A percentile compares a stretch with the other conserved stretches of the same genome.
These are phyloP conservation scores for Pterostichus niger DNA, from an alignment of 2,888 invertebrate genomes.

Conservation along the genomic window DNA sequence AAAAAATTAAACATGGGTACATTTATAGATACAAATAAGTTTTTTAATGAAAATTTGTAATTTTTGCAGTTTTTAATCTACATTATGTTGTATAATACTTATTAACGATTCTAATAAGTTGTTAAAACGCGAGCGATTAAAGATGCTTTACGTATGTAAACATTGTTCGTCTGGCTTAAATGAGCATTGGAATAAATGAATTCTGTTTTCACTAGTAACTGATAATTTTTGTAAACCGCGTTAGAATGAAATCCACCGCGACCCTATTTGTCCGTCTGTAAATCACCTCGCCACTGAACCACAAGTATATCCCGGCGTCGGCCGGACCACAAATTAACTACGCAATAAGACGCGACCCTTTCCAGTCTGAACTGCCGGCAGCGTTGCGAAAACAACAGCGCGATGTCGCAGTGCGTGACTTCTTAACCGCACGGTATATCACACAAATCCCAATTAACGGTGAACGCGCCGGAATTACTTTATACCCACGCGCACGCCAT, in stretches of 20 bases:
- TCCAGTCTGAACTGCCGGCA: background rate
- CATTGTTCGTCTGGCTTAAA: too few species aligned
- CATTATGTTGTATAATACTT: too few species aligned
- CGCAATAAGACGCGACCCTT: conserved; percentile 54
- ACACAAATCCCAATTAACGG: conserved; percentile 47
- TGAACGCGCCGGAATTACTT: conserved; percentile 2
- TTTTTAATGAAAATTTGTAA: too few species aligned
- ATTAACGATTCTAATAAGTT: too few species aligned
- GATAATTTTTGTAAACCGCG: conserved; percentile 9
- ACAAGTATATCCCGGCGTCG: conserved; percentile 38
- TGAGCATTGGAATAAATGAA: too few species aligned
- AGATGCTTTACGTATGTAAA: too few species aligned
- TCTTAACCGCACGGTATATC: conserved; percentile 47
- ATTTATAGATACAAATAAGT: too few species aligned
- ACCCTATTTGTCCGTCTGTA: conserved; percentile 41
- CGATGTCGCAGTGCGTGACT: conserved; percentile 52
- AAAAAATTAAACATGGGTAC: too few species aligned
- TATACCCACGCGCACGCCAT: background rate
- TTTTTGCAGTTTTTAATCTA: too few species aligned
- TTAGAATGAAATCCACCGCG: conserved; percentile 12
- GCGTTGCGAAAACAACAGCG: conserved; percentile 10
- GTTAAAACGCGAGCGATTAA: too few species aligned
- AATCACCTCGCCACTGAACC: conserved; percentile 45
- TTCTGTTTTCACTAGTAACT: conserved; percentile 2
- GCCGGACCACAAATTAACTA: conserved; percentile 58